Conservation (phyloP, 2,113 vertebrate species). For the Spea bombifrons region DNA sequence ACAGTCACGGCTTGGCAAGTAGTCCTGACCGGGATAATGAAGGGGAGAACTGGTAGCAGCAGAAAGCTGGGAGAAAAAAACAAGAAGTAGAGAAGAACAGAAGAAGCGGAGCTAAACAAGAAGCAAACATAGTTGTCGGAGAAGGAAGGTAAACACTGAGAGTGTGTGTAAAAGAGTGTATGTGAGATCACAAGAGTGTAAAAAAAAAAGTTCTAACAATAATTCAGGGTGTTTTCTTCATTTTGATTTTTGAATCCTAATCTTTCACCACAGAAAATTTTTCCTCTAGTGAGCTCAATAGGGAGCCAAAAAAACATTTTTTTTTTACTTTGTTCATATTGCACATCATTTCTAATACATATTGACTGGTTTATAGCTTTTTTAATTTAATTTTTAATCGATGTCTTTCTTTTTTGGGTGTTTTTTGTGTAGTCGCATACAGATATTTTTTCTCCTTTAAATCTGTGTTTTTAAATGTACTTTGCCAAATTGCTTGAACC, state of each 20-base stretch:
- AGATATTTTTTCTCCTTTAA: slow-evolving; percentile 23
- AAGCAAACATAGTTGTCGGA: too few species aligned
- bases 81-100: too few species aligned
- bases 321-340: slow-evolving; percentile 1
- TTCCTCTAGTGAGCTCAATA: neutral
- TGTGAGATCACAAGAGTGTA: too few species aligned
- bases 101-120: too few species aligned
- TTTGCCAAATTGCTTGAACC: slow-evolving; percentile 32
- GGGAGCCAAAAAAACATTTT: slow-evolving; percentile 20
- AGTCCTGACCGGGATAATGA: too few species aligned
- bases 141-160: too few species aligned
- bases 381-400: slow-evolving; percentile 21
- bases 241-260: neutral
- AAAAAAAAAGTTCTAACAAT: too few species aligned
- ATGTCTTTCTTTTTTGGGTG: slow-evolving; percentile 4
- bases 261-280: neutral
- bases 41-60: too few species aligned
- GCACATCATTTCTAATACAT: slow-evolving; percentile 31
- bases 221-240: neutral
- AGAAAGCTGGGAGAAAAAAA: too few species aligned
- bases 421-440: slow-evolving; percentile 2
- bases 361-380: slow-evolving; percentile 38
- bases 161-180: too few species aligned
- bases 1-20: too few species aligned
- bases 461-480: slow-evolving; percentile 23